Conservation (phyloP, 1,140 invertebrate genomes). For the Orussus abietinus region DNA sequence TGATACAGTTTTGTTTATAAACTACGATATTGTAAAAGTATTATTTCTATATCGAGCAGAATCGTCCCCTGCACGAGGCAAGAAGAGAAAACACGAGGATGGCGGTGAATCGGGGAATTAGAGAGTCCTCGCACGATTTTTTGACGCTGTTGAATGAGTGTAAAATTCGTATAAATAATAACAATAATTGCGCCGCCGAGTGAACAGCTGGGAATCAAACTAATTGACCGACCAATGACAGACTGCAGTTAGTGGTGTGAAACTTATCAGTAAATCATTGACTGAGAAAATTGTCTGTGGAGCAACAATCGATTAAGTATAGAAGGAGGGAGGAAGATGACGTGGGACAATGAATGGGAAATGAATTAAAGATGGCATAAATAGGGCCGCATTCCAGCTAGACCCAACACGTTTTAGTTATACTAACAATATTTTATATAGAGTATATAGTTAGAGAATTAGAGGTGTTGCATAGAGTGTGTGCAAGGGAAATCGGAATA, state of each 20-base stretch:
- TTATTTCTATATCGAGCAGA: constrained; percentile 39
- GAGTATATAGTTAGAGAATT: constrained; percentile 55
- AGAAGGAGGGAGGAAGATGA: constrained; percentile 11
- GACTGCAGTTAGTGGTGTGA: constrained; percentile 49
- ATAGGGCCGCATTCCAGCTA: constrained; percentile 53
- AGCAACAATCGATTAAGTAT: constrained; percentile 23
- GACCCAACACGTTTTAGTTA: constrained; percentile 53
- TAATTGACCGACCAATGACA: constrained; percentile 53
- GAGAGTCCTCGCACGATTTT: constrained; percentile 29
- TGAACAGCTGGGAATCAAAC: constrained; percentile 54
- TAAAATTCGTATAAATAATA: constrained; percentile 52
- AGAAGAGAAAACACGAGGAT: constrained; percentile 70
- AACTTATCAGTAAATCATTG: constrained; percentile 45
- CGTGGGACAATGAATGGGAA: constrained; percentile 13
- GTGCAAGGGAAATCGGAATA: constrained; percentile 26
- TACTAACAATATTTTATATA: constrained; percentile 56
- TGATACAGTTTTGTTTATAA: constrained; percentile 1
- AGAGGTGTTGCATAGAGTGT: constrained; percentile 40
- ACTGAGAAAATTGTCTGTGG: constrained; percentile 40
- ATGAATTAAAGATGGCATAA: constrained; percentile 41
- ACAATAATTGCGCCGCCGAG: constrained; percentile 48
- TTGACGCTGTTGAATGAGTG: constrained; percentile 45
- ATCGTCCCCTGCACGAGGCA: constrained; percentile 58
- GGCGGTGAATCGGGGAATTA: constrained; percentile 49
- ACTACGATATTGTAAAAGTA: not conserved